phyloP scores from a whole-genome alignment of 1,140 invertebrate genomes.

The Diploscapter pachys region DNA sequence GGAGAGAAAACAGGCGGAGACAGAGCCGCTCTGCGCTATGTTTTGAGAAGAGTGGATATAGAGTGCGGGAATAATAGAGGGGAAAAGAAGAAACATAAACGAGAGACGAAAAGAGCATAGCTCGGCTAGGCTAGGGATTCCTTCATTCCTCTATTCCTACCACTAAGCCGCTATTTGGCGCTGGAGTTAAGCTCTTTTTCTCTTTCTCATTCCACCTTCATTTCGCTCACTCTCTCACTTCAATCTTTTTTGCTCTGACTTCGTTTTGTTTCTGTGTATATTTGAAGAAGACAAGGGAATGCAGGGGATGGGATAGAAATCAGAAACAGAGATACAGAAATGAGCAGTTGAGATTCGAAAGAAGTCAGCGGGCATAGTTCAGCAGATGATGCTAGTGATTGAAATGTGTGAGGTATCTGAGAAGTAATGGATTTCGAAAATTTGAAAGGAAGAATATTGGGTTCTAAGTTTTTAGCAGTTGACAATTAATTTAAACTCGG shows the following conservation, averaged over 20 bases:
- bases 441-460: too few relatives aligned
- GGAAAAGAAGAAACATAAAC: constrained; percentile 5
- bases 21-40: neutral
- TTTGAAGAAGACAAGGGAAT: neutral
- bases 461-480: too few relatives aligned
- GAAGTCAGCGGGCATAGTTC: too few relatives aligned
- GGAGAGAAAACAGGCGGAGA: neutral
- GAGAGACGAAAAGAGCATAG: constrained; percentile 3
- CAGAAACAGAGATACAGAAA: neutral
- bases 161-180: constrained; percentile 25
- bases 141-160: too few relatives aligned
- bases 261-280: too few relatives aligned
- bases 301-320: neutral
- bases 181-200: constrained; percentile 20
- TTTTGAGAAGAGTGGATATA: constrained; percentile 1
- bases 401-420: too few relatives aligned
- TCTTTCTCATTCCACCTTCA: constrained; percentile 4
- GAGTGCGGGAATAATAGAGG: neutral
- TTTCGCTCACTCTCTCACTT: too few relatives aligned
- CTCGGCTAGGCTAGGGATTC: neutral
- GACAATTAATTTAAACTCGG: too few relatives aligned
- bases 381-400: too few relatives aligned
- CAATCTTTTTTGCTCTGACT: too few relatives aligned
- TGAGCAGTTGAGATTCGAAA: neutral
- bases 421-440: too few relatives aligned